These are phyloP conservation scores for Nemurella pictetii DNA, from an alignment of 2,888 invertebrate genomes.

Conservation along the genomic window DNA sequence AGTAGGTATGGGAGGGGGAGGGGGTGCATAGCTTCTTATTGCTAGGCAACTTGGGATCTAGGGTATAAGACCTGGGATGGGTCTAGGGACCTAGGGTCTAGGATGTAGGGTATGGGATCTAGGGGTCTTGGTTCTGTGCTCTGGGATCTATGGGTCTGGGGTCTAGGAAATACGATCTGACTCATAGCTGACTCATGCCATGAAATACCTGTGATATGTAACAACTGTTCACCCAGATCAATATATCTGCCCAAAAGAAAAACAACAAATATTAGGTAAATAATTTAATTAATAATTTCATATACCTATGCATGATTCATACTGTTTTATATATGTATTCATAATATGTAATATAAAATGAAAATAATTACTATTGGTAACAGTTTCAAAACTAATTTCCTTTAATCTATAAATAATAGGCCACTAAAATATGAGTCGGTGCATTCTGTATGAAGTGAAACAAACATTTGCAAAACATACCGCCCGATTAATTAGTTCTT, in stretches of 20 bases:
- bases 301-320: not conserved
- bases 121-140: no score
- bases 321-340: not conserved
- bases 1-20: no score
- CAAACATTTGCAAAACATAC: not conserved
- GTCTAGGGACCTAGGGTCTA: no score
- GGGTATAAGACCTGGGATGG: no score
- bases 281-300: not conserved
- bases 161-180: no score
- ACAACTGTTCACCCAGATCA: no score
- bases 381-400: not conserved
- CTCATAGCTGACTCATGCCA: no score
- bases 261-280: not conserved
- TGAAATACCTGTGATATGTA: no score
- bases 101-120: no score
- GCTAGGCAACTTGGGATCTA: no score
- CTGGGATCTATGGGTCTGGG: no score
- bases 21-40: no score
- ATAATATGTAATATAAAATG: not conserved
- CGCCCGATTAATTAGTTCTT: not conserved
- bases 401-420: not conserved
- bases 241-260: not conserved
- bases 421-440: not conserved
- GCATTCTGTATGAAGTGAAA: not conserved
- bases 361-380: not conserved